Evolutionary conservation across 1,140 invertebrate species (phyloP), one percentile per base, ranked within the genome.

Genomic region (Eurytemora carolleeae): DNA sequence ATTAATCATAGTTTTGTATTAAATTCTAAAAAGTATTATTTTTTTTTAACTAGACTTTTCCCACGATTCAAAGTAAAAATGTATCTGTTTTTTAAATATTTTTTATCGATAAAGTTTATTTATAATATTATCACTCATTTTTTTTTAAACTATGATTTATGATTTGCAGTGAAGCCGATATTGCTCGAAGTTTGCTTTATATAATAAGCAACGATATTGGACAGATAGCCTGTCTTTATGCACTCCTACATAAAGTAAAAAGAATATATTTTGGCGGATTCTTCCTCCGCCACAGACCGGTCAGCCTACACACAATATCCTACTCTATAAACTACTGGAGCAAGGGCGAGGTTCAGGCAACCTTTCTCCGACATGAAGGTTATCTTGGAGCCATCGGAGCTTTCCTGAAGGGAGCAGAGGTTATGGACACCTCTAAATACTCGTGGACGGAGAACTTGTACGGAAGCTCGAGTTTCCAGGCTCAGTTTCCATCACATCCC

Each of bases 151-250:
- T n/a, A n/a, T n/a, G n/a, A n/a, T n/a, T n/a, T n/a, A n/a, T 44
- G 7, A 44, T 44, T n/a, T 12, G 15, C 63, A 76, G 76, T 61
- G 77, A 81, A 67, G 79, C 78, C 63, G 83, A 86, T 70, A 72
- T 84, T 23, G 82, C 79, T n/a, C 75, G 80, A 61, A 83, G 81
- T 72, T 72, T 86, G 15, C 68, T 86, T 22, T 78, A 83, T 65
- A 79, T 80, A 24, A 84, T 86, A 60, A 83, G 82, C 68, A 86
- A 86, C 69, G 82, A 85, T 68, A 83, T 86, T 64, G 83, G 83
- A 25, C 84, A 85, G 73, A 81, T 84, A 65, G 79, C 82, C 26
- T 82, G 76, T 70, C 74, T 84, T 1, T 82, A 84, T 68, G 82
- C 82, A 23, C 77, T 80, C 70, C 75, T 82, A 66, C 76, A 82